Evolutionary conservation across 2,113 vertebrate genomes (phyloP).

Genomic region (Aspiorhynchus laticeps): DNA sequence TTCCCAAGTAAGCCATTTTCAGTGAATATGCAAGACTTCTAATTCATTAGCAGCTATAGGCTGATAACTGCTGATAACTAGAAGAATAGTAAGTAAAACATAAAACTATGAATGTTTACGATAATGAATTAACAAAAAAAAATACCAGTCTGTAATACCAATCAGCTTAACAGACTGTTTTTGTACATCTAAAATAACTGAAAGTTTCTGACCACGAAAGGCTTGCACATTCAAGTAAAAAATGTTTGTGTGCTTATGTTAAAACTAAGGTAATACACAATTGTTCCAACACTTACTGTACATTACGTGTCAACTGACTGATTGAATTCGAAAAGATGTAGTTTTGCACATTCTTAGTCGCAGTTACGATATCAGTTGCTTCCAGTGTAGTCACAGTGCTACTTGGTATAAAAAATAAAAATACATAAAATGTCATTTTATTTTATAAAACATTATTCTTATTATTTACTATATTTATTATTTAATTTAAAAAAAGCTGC

Average conservation of each 20-base stretch:
- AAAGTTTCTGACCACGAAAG: not conserved
- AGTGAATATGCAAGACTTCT: not conserved
- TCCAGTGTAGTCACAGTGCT: not conserved
- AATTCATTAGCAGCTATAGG: not conserved
- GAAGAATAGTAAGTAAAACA: not conserved
- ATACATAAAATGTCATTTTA: not conserved
- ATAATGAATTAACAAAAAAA: not conserved
- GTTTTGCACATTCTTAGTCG: not conserved
- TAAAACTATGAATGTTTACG: not conserved
- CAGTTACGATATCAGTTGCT: not conserved
- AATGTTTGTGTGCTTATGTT: not conserved
- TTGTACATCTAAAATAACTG: not conserved
- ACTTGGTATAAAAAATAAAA: not conserved
- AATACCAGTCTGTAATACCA: not conserved
- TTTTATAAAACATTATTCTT: not conserved
- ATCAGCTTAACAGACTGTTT: not conserved
- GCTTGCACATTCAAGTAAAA: not conserved
- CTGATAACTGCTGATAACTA: not conserved
- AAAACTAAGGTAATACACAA: not conserved
- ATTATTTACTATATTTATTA: not conserved
- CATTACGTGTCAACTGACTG: not conserved
- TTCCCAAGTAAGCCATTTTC: not conserved
- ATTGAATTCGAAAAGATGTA: not conserved
- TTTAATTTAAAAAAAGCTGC: not conserved
- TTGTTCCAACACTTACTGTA: not conserved